Conservation (phyloP, 1,140 invertebrate genomes). For the Carposina sasakii region DNA sequence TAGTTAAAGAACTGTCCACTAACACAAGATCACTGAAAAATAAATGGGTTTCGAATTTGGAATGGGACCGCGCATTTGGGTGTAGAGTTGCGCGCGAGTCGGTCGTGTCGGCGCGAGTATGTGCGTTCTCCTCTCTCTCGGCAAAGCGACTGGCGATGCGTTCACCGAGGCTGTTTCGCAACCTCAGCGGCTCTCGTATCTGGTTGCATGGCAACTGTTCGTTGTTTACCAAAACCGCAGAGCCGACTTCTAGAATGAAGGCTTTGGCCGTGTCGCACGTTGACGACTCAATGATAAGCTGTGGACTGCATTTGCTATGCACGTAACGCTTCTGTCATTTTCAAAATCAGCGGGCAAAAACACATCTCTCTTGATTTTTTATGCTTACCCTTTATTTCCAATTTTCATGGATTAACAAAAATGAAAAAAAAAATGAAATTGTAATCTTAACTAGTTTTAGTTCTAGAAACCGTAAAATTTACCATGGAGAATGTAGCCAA, state of each 20-base stretch:
- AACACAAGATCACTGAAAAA: conserved; percentile 22
- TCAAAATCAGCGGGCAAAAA: no score
- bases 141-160: conserved; percentile 52
- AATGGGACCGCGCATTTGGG: conserved; percentile 20
- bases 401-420: no score
- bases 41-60: conserved; percentile 25
- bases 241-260: background rate
- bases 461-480: no score
- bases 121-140: conserved; percentile 55
- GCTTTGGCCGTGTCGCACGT: background rate
- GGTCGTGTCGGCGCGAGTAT: conserved; percentile 18
- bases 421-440: no score
- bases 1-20: conserved; percentile 14
- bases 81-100: conserved; percentile 49
- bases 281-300: no score
- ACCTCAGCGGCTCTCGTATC: conserved; percentile 51
- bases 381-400: no score
- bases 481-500: no score
- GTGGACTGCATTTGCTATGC: no score
- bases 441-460: no score
- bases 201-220: conserved; percentile 68
- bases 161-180: conserved; percentile 55
- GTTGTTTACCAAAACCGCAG: conserved; percentile 25
- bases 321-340: no score
- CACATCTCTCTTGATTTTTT: no score